These are phyloP conservation scores for Camponotus floridanus DNA, from an alignment of 1,140 invertebrate genomes.

Conservation along the genomic window DNA sequence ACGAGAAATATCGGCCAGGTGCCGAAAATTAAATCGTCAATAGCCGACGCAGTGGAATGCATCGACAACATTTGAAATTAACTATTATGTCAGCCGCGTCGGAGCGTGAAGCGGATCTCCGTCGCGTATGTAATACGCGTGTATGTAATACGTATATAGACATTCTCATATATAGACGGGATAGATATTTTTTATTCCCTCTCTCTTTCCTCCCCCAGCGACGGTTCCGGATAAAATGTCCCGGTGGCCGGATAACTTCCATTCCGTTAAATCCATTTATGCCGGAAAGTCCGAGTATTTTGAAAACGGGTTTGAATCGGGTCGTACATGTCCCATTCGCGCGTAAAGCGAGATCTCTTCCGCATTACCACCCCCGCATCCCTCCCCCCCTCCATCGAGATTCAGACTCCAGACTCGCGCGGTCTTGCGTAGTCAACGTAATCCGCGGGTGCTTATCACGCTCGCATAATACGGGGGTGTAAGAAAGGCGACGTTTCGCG, in stretches of 20 bases:
- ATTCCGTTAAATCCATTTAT: conserved; percentile 72
- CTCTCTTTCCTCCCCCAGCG: neutral
- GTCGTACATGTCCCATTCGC: neutral
- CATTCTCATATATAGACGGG: neutral
- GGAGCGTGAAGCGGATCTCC: conserved; percentile 46
- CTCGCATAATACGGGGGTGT: conserved; percentile 46
- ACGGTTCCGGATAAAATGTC: conserved; percentile 24
- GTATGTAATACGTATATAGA: neutral
- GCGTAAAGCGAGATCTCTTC: neutral
- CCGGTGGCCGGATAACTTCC: conserved; percentile 64
- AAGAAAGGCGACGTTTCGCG: conserved; percentile 32
- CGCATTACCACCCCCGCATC: conserved; percentile 3
- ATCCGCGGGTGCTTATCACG: conserved; percentile 23
- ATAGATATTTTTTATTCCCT: conserved; percentile 48
- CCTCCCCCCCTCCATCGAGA: conserved; percentile 3
- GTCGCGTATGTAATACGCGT: conserved; percentile 7
- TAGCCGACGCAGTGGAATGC: conserved; percentile 31
- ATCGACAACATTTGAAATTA: conserved; percentile 57
- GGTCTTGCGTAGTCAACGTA: conserved; percentile 43
- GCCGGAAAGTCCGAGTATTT: conserved; percentile 57
- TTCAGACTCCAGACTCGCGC: conserved; percentile 11
- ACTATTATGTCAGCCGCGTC: conserved; percentile 37
- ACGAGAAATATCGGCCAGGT: conserved; percentile 38
- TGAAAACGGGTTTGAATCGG: conserved; percentile 46
- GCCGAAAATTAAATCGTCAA: conserved; percentile 59